These are phyloP conservation scores for Crematogaster levior DNA, from an alignment of 2,888 invertebrate genomes.

Conservation along the genomic window DNA sequence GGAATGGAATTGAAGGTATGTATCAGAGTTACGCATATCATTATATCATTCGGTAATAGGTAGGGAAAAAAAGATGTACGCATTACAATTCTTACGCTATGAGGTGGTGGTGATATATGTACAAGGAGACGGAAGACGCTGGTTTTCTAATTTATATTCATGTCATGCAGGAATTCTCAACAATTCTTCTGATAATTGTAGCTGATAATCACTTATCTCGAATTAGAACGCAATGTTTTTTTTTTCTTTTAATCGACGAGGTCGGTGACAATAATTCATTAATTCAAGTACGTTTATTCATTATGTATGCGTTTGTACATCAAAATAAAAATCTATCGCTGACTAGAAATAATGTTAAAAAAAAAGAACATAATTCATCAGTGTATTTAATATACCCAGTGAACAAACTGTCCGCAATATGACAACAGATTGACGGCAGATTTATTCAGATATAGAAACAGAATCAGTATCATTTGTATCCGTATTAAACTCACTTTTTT, in stretches of 20 bases:
- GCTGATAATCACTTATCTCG: background rate
- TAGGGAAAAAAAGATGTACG: background rate
- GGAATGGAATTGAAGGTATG: background rate
- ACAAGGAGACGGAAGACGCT: background rate
- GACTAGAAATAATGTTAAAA: background rate
- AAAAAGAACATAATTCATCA: too few relatives aligned
- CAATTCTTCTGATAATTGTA: background rate
- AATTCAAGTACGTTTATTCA: background rate
- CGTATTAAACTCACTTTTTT: too few relatives aligned
- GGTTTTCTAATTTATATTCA: background rate
- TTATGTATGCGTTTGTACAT: background rate
- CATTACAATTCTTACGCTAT: background rate
- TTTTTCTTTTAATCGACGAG: background rate
- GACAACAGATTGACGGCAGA: too few relatives aligned
- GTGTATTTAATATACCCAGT: too few relatives aligned
- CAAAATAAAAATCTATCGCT: background rate
- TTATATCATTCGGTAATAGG: background rate
- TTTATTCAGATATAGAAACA: too few relatives aligned
- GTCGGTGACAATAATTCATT: background rate
- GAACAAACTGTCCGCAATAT: too few relatives aligned
- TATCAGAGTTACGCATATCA: background rate
- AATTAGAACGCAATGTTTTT: background rate
- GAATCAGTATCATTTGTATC: too few relatives aligned
- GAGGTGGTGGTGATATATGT: background rate
- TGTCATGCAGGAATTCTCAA: conserved; percentile 15